Conservation (phyloP, 2,797 vertebrate species). For the Pelodytes ibericus region DNA sequence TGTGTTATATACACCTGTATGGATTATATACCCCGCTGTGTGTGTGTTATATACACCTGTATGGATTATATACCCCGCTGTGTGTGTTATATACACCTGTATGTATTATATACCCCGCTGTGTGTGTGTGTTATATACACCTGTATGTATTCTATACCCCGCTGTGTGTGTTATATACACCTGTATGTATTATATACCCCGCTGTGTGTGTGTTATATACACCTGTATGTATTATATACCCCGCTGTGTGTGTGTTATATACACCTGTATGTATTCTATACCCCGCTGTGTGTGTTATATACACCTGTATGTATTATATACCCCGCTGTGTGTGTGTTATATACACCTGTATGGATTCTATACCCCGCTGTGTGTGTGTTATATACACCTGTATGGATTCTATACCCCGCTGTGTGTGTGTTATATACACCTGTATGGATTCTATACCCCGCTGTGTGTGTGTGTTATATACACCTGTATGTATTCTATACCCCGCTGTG, state of each 20-base stretch:
- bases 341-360: background rate
- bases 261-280: background rate
- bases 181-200: background rate
- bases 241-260: no score
- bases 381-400: background rate
- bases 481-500: background rate
- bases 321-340: background rate
- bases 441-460: no score
- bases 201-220: no score
- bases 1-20: background rate
- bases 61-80: no score
- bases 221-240: no score
- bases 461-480: background rate
- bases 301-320: no score
- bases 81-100: background rate
- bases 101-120: background rate
- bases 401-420: background rate
- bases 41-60: background rate
- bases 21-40: background rate
- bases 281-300: background rate
- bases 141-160: no score
- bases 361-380: background rate
- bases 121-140: background rate
- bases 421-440: background rate
- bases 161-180: background rate